Percentiles rank a stretch among this genome's conserved stretches.
Conservation (phyloP, 2,888 invertebrate species). For the Tanytarsus gracilentus region DNA sequence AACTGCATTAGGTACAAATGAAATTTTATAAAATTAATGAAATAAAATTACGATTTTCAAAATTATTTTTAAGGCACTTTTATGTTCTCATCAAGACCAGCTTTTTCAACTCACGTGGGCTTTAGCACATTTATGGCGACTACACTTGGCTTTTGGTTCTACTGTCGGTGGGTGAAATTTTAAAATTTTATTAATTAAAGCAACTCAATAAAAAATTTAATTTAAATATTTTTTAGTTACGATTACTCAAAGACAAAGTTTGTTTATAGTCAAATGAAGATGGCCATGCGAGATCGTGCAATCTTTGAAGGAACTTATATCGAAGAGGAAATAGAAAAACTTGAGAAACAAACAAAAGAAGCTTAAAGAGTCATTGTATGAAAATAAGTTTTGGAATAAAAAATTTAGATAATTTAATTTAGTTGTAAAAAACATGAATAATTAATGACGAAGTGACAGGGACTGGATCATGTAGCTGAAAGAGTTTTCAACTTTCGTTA, state of each 20-base stretch:
- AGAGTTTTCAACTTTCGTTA: too few species aligned
- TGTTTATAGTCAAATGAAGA: slow-evolving; percentile 53
- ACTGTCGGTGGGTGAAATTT: slow-evolving; percentile 44
- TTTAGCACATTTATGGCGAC: slow-evolving; percentile 56
- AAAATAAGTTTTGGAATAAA: neutral
- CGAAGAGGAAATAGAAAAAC: slow-evolving; percentile 39
- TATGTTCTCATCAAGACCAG: slow-evolving; percentile 61
- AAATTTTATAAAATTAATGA: neutral
- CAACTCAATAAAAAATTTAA: neutral
- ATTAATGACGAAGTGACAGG: too few species aligned
- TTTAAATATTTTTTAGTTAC: slow-evolving; percentile 44
- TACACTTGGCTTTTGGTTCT: slow-evolving; percentile 60
- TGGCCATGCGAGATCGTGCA: slow-evolving; percentile 52
- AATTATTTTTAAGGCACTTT: slow-evolving; percentile 46
- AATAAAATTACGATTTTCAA: neutral
- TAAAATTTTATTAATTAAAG: neutral
- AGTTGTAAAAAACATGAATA: too few species aligned
- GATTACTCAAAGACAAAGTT: slow-evolving; percentile 57
- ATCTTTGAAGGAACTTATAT: slow-evolving; percentile 54
- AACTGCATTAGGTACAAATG: slow-evolving; percentile 42
- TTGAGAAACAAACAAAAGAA: neutral
- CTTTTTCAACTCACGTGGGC: slow-evolving; percentile 54
- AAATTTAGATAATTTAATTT: neutral
- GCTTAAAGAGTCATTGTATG: neutral
- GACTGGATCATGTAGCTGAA: too few species aligned